Evolutionary conservation across 2,113 vertebrate genomes (phyloP).

Genomic region (Phrynosoma blainvillii): DNA sequence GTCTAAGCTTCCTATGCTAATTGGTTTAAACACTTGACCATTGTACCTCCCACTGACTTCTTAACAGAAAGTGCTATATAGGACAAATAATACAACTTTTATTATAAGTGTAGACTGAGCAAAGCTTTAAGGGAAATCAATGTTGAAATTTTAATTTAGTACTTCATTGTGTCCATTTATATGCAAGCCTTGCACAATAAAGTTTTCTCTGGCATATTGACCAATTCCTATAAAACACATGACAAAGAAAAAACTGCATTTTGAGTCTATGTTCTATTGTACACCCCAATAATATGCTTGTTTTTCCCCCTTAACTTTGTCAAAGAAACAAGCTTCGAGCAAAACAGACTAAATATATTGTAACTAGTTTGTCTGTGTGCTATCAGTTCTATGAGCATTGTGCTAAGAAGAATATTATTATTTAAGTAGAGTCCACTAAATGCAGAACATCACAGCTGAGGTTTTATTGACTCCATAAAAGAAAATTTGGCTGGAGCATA

Average conservation of each 20-base stretch:
- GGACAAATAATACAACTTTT: constrained; percentile 69
- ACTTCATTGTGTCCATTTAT: constrained; percentile 69
- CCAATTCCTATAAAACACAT: constrained; percentile 57
- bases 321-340: constrained; percentile 10
- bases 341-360: constrained; percentile 36
- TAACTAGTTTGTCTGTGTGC: constrained; percentile 26
- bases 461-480: constrained; percentile 26
- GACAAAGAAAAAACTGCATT: constrained; percentile 30
- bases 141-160: constrained; percentile 69
- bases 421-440: constrained; percentile 47
- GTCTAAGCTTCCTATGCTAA: neutral
- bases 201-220: constrained; percentile 63
- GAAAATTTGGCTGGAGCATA: constrained; percentile 30
- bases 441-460: constrained; percentile 55
- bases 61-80: constrained; percentile 61
- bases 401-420: constrained; percentile 49
- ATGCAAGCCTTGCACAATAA: constrained; percentile 52
- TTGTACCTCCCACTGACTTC: constrained; percentile 28
- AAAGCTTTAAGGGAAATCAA: constrained; percentile 72
- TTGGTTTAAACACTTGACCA: neutral
- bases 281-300: constrained; percentile 8
- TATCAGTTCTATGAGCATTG: constrained; percentile 39
- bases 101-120: constrained; percentile 66
- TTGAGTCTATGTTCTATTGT: constrained; percentile 30
- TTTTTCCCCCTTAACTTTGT: neutral